Base-by-base conservation (phyloP, 2,113 vertebrate genomes). In the Poecilia latipinna region DNA sequence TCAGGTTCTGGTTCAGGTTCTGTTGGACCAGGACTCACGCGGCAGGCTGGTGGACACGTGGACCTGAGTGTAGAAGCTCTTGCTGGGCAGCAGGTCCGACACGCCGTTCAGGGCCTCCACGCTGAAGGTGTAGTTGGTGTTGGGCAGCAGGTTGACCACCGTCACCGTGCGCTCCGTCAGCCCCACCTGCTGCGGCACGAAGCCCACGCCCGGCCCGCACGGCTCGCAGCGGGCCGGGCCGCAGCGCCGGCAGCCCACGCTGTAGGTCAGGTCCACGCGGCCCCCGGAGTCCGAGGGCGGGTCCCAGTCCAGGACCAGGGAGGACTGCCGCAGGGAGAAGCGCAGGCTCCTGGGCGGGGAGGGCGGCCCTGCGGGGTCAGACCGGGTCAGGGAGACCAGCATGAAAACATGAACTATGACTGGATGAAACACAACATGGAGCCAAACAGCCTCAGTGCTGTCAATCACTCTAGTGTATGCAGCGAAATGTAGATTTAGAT, bases 31-130 rank as follows among this genome's bases (percentile, higher is more conserved):
- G 0, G 31, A 76, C 92, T 91, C 93, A 99, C 97, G 97, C 82
- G 96, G 84, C 0, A 89, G 92, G 28, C 96, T 95, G 0, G 96
- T 98, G 82, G 96, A 97, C 83, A 99, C 82, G 11, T 95, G 97
- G 90, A 97, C 95, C 90, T 97, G 96, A 0, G 95, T 93, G 54
- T 96, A 96, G 85, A 94, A 95, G 42, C 93, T 92, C 6, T 89
- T 88, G 63, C 86, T 92, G 19, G 95, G 95, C 82, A 96, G 93
- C 13, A 96, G 70, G 1, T 94, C 96, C 0, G 97, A 98, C 57
- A 98, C 98, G 0, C 97, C 97, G 15, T 99, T 98, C 70, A 96
- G 82, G 6, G 98, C 97, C 0, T 92, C 95, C 74, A 98, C 97
- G 0, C 95, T 95, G 88, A 98, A 97, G 31, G 95, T 96, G 94